Percentiles rank a stretch among this genome's conserved stretches.
These are phyloP conservation scores for Lanistes nyassanus DNA, from an alignment of 1,140 invertebrate species.

Conservation along the genomic window DNA sequence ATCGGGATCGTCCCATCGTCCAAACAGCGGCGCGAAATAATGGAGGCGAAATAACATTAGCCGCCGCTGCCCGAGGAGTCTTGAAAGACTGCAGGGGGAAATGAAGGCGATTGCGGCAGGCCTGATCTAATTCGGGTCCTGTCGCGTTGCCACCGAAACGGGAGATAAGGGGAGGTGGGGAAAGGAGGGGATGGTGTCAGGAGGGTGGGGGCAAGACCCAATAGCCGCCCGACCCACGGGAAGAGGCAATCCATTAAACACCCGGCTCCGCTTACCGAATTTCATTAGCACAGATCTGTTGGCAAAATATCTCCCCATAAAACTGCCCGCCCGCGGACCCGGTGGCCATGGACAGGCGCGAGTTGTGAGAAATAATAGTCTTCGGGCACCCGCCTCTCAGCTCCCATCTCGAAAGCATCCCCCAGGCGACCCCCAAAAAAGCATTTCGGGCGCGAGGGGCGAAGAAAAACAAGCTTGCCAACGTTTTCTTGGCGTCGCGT, in stretches of 20 bases:
- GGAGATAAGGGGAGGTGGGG: slow-evolving; percentile 20
- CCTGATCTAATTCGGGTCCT: slow-evolving; percentile 30
- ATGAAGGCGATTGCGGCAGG: slow-evolving; percentile 24
- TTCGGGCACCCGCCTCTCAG: slow-evolving; percentile 6
- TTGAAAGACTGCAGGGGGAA: slow-evolving; percentile 24
- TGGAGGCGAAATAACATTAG: slow-evolving; percentile 30
- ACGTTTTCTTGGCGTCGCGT: slow-evolving; percentile 21
- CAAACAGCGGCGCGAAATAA: slow-evolving; percentile 26
- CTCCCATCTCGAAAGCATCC: neutral
- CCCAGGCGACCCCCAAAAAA: slow-evolving; percentile 17
- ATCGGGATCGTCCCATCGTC: slow-evolving; percentile 25
- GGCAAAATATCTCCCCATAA: slow-evolving; percentile 28
- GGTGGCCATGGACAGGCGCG: slow-evolving; percentile 10
- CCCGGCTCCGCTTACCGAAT: slow-evolving; percentile 28
- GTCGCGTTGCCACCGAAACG: slow-evolving; percentile 25
- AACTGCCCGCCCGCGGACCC: slow-evolving; percentile 4
- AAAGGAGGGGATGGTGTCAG: too few species aligned
- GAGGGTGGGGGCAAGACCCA: slow-evolving; percentile 23
- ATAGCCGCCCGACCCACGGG: slow-evolving; percentile 23
- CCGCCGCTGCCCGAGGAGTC: slow-evolving; percentile 17
- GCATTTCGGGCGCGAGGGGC: slow-evolving; percentile 21
- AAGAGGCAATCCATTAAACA: slow-evolving; percentile 29
- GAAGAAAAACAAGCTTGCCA: slow-evolving; percentile 27
- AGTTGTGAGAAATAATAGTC: slow-evolving; percentile 31
- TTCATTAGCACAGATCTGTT: slow-evolving; percentile 30